Evolutionary conservation across 2,797 vertebrate species (phyloP), one percentile per base, ranked within the genome.

Genomic region (Chelon auratus): DNA sequence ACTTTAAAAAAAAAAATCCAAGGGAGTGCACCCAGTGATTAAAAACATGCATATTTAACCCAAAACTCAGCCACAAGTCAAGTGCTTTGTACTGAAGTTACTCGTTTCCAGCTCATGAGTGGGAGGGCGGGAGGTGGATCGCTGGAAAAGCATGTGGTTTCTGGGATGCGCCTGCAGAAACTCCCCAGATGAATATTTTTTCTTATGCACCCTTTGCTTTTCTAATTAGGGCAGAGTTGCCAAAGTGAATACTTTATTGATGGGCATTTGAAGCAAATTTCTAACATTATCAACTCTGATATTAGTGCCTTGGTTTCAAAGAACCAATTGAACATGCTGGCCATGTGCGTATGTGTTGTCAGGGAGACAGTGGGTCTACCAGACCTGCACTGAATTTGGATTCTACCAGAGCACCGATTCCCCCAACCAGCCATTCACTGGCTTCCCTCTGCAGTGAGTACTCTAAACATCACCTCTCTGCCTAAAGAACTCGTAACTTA

Each of bases 311-410:
- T 42, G 17, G 54, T 66, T 78, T 59, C 11, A 48, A 26, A 14
- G 1, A 63, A 67, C 10, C 36, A 47, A 59, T 18, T 65, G 14
- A 59, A 24, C 24, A 18, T 55, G 11, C 22, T 50, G 43, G 13
- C 60, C 40, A 51, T 51, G 22, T 59, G 48, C 72, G 63, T 67
- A 51, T 76, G 48, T 85, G 52, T 79, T 83, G 74, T 71, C 80
- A 93, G 92, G 87, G 77, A 81, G 87, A 85, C 91, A 92, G 86
- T 93, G 91, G 91, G 71, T 91, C 73, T 93, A 93, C 85, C 90
- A 92, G 82, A 93, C 92, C 72, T 95, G 93, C 80, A 91, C 88
- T 66, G 93, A 95, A 87, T 95, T 95, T 92, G 94, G 93, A 62
- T 96, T 95, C 85, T 94, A 92, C 89, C 83, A 93, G 84, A 94